Conservation (phyloP, 2,113 vertebrate genomes). For the Neotoma lepida region DNA sequence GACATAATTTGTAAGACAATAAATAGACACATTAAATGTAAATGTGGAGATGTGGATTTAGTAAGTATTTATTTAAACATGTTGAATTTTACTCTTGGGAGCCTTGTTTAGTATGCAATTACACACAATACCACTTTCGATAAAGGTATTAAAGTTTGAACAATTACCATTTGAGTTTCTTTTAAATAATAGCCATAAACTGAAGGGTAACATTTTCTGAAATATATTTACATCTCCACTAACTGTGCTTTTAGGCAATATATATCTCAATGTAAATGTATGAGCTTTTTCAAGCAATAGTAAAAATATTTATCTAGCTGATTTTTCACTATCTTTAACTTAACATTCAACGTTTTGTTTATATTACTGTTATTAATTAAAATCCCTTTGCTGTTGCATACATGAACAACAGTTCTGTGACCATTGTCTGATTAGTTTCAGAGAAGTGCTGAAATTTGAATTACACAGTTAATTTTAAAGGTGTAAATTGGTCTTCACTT, state of each 20-base stretch:
- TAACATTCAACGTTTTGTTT: not conserved
- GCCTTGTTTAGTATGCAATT: constrained; percentile 23
- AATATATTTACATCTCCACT: not conserved
- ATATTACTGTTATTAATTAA: constrained; percentile 15
- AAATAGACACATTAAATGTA: not conserved
- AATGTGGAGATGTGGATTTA: constrained; percentile 8
- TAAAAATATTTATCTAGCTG: constrained; percentile 12
- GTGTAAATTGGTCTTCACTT: constrained; percentile 44
- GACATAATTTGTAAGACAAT: constrained; percentile 28
- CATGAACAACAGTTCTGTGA: not conserved
- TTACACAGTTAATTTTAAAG: constrained; percentile 50
- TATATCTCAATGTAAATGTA: constrained; percentile 22
- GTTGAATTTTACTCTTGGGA: constrained; percentile 47
- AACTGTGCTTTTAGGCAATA: not conserved
- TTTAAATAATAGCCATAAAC: not conserved
- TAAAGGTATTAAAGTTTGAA: constrained; percentile 40
- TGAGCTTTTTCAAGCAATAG: not conserved
- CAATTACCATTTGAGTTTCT: not conserved
- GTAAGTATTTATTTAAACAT: constrained; percentile 32
- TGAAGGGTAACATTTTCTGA: not conserved
- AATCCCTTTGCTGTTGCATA: not conserved
- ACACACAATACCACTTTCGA: constrained; percentile 8
- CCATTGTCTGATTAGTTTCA: constrained; percentile 18
- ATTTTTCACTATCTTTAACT: constrained; percentile 28
- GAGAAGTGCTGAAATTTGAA: constrained; percentile 33